Evolutionary conservation across 2,888 invertebrate species (phyloP).

Genomic region (Ptychoptera contaminata): DNA sequence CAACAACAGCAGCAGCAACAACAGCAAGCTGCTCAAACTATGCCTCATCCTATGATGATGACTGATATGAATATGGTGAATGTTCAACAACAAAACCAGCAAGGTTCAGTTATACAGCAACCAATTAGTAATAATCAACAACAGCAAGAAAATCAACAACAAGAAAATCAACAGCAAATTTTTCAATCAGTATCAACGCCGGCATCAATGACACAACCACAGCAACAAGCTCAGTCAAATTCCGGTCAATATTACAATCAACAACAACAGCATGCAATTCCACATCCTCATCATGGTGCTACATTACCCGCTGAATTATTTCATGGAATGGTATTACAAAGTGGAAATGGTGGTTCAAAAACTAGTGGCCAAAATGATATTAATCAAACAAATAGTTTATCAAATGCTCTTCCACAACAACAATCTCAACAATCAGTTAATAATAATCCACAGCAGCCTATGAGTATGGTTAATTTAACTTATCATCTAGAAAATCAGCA

Average conservation of each 20-base stretch:
- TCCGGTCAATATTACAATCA: slow-evolving; percentile 28
- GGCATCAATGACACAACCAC: slow-evolving; percentile 34
- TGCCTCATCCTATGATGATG: slow-evolving; percentile 30
- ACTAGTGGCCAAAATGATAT: not conserved
- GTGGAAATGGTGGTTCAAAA: too few species aligned
- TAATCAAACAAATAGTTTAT: slow-evolving; percentile 1
- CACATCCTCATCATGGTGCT: slow-evolving; percentile 18
- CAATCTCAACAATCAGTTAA: not conserved
- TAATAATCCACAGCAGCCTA: slow-evolving; percentile 6
- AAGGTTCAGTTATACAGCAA: slow-evolving; percentile 35
- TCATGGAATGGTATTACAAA: slow-evolving; percentile 2
- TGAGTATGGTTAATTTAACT: slow-evolving; percentile 9
- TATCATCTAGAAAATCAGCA: slow-evolving; percentile 15
- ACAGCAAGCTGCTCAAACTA: slow-evolving; percentile 31
- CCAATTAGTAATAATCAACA: slow-evolving; percentile 6
- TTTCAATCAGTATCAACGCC: slow-evolving; percentile 31
- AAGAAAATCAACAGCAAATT: slow-evolving; percentile 36
- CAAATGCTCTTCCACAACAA: slow-evolving; percentile 4
- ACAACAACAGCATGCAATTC: slow-evolving; percentile 22
- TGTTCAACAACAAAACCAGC: slow-evolving; percentile 26
- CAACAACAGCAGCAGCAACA: slow-evolving; percentile 37
- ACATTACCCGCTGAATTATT: slow-evolving; percentile 19
- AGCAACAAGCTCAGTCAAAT: slow-evolving; percentile 33
- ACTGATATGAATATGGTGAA: slow-evolving; percentile 27
- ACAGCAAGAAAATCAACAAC: slow-evolving; percentile 23